Base-by-base conservation (phyloP, 1,140 invertebrate genomes). In the Halictus rubicundus region DNA sequence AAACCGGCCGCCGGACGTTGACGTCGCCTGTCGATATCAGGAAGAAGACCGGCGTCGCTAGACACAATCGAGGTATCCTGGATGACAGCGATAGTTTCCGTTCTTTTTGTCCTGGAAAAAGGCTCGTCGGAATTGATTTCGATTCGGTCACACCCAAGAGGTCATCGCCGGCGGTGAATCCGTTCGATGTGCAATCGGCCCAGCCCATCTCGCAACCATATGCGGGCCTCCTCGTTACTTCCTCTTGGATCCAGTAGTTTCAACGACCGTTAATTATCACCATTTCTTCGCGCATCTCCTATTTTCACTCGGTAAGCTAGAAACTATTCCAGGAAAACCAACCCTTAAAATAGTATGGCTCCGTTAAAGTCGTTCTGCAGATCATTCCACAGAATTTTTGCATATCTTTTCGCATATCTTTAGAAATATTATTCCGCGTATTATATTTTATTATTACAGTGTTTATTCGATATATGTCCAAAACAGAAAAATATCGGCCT, bases 111-210 rank as follows among this genome's bases (percentile, higher is more conserved):
- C 19, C 19, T 37, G 16, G 42, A 60, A 69, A 39, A 81, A 73
- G 68, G 87, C 54, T 57, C n/a, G 54, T n/a, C 54, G 54, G 54
- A 57, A 89, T 89, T 88, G 89, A 88, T 90, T 88, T 85, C 75
- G 82, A 72, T 74, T 68, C 57, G 71, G 80, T 76, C 80, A 82
- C 80, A 80, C 76, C 75, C 68, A 61, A 84, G 75, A 83, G 79
- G 78, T 83, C 78, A 70, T 68, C 74, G 52, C 21, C 68, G 68
- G 52, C n/a, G 76, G 64, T 87, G 81, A 85, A 66, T 59, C 59
- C 85, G 77, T 2, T 25, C 74, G 66, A 76, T 72, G 68, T 83
- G 71, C 81, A 87, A 86, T 89, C 71, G 78, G 84, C 80, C 77
- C 78, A 82, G 83, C 84, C 87, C 85, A 84, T 52, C 54, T 65